These are phyloP conservation scores for Podabrus alpinus DNA, from an alignment of 2,888 invertebrate species.

Conservation along the genomic window DNA sequence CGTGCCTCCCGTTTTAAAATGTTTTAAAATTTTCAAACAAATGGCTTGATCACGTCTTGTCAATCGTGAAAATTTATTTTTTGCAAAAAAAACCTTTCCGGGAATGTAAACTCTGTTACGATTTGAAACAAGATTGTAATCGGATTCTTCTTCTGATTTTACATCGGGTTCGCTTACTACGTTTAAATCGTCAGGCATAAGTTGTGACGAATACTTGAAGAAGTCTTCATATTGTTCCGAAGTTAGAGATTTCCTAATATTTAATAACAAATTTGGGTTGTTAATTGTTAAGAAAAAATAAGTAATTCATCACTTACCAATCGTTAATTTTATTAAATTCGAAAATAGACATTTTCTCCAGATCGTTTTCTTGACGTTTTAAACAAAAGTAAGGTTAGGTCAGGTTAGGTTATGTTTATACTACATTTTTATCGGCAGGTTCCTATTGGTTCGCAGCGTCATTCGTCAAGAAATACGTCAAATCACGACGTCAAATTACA, in stretches of 20 bases:
- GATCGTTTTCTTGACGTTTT: too few species aligned
- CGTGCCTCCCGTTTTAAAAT: conserved; percentile 35
- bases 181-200: background rate
- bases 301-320: background rate
- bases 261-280: background rate
- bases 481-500: too few species aligned
- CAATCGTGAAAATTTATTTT: conserved; percentile 15
- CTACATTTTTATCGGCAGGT: too few species aligned
- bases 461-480: too few species aligned
- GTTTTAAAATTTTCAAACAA: conserved; percentile 36
- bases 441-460: too few species aligned
- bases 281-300: background rate
- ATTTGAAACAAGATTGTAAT: background rate
- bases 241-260: background rate
- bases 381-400: background rate
- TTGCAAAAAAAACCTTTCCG: conserved; percentile 20
- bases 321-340: background rate
- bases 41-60: conserved; percentile 31
- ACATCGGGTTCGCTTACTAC: background rate
- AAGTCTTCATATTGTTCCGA: background rate
- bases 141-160: background rate
- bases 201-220: background rate
- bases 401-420: too few species aligned
- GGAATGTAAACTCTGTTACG: conserved; percentile 33
- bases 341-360: background rate